phyloP scores from a whole-genome alignment of 2,888 invertebrate genomes.

The Eremobia ochroleuca region DNA sequence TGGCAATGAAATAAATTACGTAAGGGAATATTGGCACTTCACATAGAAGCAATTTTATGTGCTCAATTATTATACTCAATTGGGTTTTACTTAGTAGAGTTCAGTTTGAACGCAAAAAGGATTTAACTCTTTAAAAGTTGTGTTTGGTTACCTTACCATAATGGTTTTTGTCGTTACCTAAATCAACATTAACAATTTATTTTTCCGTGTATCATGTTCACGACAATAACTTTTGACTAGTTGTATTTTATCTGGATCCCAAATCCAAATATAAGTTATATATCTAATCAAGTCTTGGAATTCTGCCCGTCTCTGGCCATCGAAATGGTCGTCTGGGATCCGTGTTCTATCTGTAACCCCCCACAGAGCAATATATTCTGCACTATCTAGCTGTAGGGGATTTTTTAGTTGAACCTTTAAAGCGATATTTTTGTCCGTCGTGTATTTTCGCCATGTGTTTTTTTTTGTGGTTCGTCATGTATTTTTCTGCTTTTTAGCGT shows the following conservation, averaged over 20 bases:
- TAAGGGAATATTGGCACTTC: conserved; percentile 32
- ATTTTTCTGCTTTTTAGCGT: too few relatives aligned
- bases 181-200: neutral
- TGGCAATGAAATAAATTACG: conserved; percentile 25
- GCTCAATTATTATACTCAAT: conserved; percentile 49
- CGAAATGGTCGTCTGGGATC: conserved; percentile 65
- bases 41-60: conserved; percentile 27
- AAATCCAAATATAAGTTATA: conserved; percentile 68
- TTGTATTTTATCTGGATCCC: conserved; percentile 50
- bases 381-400: conserved; percentile 34
- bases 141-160: neutral
- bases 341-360: conserved; percentile 49
- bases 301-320: conserved; percentile 70
- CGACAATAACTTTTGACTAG: neutral
- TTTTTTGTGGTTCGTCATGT: too few relatives aligned
- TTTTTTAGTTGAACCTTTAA: conserved; percentile 35
- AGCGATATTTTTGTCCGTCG: conserved; percentile 20
- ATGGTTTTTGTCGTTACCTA: neutral
- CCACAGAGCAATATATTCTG: conserved; percentile 52
- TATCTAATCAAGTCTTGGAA: conserved; percentile 75
- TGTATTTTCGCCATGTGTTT: too few relatives aligned
- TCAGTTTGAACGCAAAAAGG: neutral
- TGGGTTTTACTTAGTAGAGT: conserved; percentile 13
- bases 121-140: neutral
- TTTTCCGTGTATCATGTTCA: neutral